A percentile compares a stretch with the other conserved stretches of the same genome.
Conservation (phyloP, 1,140 invertebrate genomes). For the Babylonia areolata region DNA sequence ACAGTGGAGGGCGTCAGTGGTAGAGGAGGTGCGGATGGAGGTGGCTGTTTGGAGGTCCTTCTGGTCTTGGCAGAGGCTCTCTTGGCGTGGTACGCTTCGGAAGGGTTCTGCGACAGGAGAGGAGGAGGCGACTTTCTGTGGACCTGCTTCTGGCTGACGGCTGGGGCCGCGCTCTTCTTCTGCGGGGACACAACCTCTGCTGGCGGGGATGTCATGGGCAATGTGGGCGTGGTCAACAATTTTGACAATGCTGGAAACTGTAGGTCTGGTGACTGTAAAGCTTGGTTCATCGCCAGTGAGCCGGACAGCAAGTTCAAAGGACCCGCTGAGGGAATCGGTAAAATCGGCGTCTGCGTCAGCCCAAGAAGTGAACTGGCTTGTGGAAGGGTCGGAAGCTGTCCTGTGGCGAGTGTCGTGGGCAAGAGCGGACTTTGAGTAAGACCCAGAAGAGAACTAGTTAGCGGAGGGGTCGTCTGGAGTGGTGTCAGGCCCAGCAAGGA, state of each 20-base stretch:
- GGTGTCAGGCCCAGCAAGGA: background rate
- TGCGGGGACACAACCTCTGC: background rate
- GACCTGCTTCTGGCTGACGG: background rate
- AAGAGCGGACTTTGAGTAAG: background rate
- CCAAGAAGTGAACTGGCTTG: background rate
- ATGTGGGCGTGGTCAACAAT: background rate
- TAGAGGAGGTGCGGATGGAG: background rate
- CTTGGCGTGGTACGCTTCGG: background rate
- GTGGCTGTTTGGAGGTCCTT: background rate
- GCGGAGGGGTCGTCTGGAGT: background rate
- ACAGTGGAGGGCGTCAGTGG: background rate
- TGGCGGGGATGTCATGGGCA: background rate
- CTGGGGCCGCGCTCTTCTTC: background rate
- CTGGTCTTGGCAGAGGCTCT: background rate
- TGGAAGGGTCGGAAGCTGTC: background rate
- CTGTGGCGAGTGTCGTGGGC: background rate
- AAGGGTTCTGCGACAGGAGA: background rate
- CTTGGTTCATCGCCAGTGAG: background rate
- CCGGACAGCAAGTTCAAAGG: background rate
- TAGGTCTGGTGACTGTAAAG: background rate
- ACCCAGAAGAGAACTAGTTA: background rate
- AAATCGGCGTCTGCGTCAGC: background rate
- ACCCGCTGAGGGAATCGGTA: background rate
- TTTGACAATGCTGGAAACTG: background rate
- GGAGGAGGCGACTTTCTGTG: background rate